These are phyloP conservation scores for Leucoptera coffeella DNA, from an alignment of 2,888 invertebrate species.

Conservation along the genomic window DNA sequence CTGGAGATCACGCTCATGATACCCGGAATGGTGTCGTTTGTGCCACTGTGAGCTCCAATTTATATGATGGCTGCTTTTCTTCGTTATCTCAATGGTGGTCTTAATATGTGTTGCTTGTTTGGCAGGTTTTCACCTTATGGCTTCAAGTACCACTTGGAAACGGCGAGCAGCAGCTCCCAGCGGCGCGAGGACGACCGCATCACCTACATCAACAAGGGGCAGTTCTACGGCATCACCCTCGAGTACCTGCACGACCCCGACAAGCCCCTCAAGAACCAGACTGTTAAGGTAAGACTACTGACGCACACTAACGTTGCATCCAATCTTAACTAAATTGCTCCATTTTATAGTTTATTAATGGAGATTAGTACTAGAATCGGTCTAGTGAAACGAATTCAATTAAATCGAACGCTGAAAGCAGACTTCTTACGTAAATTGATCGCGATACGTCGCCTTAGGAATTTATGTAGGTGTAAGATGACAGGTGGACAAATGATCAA, in stretches of 20 bases:
- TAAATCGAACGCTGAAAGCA: no score
- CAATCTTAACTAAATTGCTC: no score
- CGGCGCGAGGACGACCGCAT: constrained; percentile 97
- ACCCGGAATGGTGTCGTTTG: constrained; percentile 10
- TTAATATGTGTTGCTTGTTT: no score
- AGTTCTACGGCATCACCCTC: constrained; percentile 95
- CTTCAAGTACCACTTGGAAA: constrained; percentile 95
- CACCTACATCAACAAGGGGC: constrained; percentile 99
- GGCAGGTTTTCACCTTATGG: constrained; percentile 89
- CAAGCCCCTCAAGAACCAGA: constrained; percentile 89
- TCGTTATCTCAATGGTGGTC: constrained; percentile 16
- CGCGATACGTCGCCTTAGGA: no score
- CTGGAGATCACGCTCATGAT: constrained; percentile 41
- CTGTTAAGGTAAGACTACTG: constrained; percentile 97
- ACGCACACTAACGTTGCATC: no score
- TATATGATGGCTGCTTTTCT: not conserved
- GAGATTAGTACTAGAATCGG: no score
- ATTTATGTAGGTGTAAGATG: no score
- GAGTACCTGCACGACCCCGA: constrained; percentile 94
- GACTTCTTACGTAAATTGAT: no score
- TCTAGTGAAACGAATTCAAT: no score
- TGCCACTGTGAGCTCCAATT: not conserved
- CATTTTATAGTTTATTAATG: no score
- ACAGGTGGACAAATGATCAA: no score
- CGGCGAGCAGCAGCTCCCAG: constrained; percentile 97